phyloP scores from a whole-genome alignment of 2,888 invertebrate genomes.

The Rhamnusium bicolor region DNA sequence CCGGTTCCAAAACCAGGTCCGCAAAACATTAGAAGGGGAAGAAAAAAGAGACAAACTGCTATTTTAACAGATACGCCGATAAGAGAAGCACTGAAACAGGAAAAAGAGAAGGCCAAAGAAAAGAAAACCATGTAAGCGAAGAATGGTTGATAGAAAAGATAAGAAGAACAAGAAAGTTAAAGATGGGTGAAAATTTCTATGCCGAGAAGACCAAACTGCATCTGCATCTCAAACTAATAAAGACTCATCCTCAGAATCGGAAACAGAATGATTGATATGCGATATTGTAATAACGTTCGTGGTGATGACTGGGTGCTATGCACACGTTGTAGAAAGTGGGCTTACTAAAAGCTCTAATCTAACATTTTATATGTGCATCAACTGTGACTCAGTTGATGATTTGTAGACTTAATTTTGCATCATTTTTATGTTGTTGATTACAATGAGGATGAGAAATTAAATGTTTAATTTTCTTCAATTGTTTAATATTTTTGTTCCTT shows the following conservation, averaged over 20 bases:
- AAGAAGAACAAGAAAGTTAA: too few species aligned
- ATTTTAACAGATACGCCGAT: not conserved
- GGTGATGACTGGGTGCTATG: not conserved
- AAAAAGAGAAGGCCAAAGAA: not conserved
- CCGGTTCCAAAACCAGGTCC: not conserved
- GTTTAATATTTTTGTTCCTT: not conserved
- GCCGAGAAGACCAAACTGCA: too few species aligned
- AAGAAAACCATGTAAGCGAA: too few species aligned
- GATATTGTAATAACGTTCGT: not conserved
- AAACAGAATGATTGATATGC: not conserved
- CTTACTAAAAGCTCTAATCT: not conserved
- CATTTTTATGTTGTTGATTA: not conserved
- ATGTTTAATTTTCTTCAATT: not conserved
- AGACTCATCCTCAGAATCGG: too few species aligned
- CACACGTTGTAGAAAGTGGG: not conserved
- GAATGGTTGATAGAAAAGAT: too few species aligned
- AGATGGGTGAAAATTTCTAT: too few species aligned
- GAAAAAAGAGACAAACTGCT: not conserved
- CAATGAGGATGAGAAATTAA: not conserved
- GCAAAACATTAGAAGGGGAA: not conserved
- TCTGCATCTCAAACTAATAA: too few species aligned
- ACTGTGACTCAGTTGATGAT: not conserved
- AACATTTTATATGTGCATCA: not conserved
- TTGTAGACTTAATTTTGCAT: not conserved
- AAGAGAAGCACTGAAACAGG: not conserved